Evolutionary conservation across 1,140 invertebrate genomes (phyloP).

Genomic region (Acromyrmex heyeri): DNA sequence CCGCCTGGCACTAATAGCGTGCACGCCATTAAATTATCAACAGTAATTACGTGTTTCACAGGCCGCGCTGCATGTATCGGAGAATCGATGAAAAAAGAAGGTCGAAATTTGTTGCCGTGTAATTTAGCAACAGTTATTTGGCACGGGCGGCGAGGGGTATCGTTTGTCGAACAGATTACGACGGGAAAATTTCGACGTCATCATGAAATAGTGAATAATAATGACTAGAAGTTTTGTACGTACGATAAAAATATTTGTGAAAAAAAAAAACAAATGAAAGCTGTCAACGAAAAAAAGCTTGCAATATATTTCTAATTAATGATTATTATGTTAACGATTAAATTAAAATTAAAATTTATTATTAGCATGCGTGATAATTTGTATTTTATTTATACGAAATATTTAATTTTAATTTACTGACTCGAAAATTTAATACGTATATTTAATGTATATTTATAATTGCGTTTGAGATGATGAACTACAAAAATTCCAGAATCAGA

Average conservation of each 20-base stretch:
- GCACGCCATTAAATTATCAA: slow-evolving; percentile 56
- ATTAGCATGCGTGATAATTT: background rate
- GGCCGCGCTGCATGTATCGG: background rate
- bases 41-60: slow-evolving; percentile 34
- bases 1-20: slow-evolving; percentile 26
- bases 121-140: slow-evolving; percentile 29
- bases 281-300: background rate
- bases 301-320: background rate
- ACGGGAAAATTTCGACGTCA: slow-evolving; percentile 7
- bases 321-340: background rate
- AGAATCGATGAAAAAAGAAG: slow-evolving; percentile 11
- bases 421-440: background rate
- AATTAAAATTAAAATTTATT: background rate
- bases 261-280: background rate
- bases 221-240: background rate
- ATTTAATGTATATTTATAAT: slow-evolving; percentile 2
- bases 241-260: background rate
- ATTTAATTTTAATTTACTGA: background rate
- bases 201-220: background rate
- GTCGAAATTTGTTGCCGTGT: slow-evolving; percentile 6
- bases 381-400: background rate
- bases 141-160: background rate
- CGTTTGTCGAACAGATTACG: background rate
- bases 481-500: background rate
- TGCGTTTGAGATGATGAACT: background rate